Base-by-base conservation (phyloP, 2,113 vertebrate species). In the Sorex araneus region DNA sequence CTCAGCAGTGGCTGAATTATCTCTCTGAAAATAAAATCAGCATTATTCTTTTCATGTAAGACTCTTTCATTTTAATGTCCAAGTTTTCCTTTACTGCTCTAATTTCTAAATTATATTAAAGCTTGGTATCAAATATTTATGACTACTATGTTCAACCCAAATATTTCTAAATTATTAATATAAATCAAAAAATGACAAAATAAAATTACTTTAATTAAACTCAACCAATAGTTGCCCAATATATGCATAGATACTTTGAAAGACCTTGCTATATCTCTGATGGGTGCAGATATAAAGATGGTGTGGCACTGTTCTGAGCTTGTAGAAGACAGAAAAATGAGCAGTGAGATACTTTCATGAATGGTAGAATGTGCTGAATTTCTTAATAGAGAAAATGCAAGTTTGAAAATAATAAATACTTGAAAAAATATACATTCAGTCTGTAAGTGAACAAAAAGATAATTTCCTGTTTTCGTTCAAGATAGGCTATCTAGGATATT, bases 91-190 rank as follows among this genome's bases (percentile, higher is more conserved):
- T 45, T 45, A n/a, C 66, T 76, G 78, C 54, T 87, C 77, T 84
- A 84, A 32, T 67, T 91, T 82, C 25, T 90, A n/a, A 27, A 64
- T 73, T 32, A 66, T 40, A 13, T 71, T 85, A 89, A 77, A 82
- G 18, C 10, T 82, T 69, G 25, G 1, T 23, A 8, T 91, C 71
- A 40, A 60, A 60, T 60, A 60, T 60, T 66, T 89, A 92, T 87
- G 69, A 66, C 8, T 90, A 43, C 28, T 78, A 21, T 84, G 3
- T 70, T 79, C 15, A 75, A 87, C 18, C 11, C 27, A 89, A 71
- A 54, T 70, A 66, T 3, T 30, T 50, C 0, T 16, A 19, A 70
- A 77, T 54, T 86, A 2, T 89, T 88, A 66, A 60, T 21, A 12
- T 70, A 88, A 79, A 85, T 70, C 28, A 79, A 63, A 16, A 40